A percentile compares a stretch with the other conserved stretches of the same genome.
Conservation (phyloP, 2,888 invertebrate species). For the Drosophila rubida region DNA sequence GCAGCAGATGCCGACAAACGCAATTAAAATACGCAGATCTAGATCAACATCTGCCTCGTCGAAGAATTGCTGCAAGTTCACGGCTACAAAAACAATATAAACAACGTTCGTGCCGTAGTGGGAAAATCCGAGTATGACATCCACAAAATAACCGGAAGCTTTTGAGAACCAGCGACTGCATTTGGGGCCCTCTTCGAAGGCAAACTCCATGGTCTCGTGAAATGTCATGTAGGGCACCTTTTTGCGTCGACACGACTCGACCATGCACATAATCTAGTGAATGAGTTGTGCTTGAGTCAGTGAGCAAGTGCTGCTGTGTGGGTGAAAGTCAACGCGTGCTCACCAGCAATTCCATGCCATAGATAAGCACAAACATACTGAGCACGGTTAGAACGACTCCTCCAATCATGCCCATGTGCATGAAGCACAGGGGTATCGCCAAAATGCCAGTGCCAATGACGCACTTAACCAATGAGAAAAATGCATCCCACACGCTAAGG, state of each 20-base stretch:
- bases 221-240: slow-evolving; percentile 43
- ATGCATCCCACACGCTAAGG: slow-evolving; percentile 40
- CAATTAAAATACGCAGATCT: slow-evolving; percentile 84
- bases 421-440: slow-evolving; percentile 61
- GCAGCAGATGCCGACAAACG: slow-evolving; percentile 87
- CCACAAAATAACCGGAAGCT: slow-evolving; percentile 86
- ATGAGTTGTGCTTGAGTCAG: too few relatives aligned
- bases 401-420: slow-evolving; percentile 35
- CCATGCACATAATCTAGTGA: slow-evolving; percentile 53
- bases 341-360: slow-evolving; percentile 58
- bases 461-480: slow-evolving; percentile 48
- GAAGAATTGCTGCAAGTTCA: slow-evolving; percentile 90
- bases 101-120: slow-evolving; percentile 98
- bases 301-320: too few relatives aligned
- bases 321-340: too few relatives aligned
- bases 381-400: slow-evolving; percentile 33
- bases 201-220: slow-evolving; percentile 41
- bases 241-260: slow-evolving; percentile 30
- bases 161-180: slow-evolving; percentile 1
- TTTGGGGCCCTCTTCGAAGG: slow-evolving; percentile 48
- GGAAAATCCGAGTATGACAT: slow-evolving; percentile 92
- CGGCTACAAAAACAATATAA: slow-evolving; percentile 95
- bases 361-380: slow-evolving; percentile 30
- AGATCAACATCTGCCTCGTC: slow-evolving; percentile 85
- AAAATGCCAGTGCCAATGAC: slow-evolving; percentile 58